A percentile compares a stretch with the other conserved stretches of the same genome.
phyloP scores from a whole-genome alignment of 2,888 invertebrate species.

The Caenorhabditis panamensis region DNA sequence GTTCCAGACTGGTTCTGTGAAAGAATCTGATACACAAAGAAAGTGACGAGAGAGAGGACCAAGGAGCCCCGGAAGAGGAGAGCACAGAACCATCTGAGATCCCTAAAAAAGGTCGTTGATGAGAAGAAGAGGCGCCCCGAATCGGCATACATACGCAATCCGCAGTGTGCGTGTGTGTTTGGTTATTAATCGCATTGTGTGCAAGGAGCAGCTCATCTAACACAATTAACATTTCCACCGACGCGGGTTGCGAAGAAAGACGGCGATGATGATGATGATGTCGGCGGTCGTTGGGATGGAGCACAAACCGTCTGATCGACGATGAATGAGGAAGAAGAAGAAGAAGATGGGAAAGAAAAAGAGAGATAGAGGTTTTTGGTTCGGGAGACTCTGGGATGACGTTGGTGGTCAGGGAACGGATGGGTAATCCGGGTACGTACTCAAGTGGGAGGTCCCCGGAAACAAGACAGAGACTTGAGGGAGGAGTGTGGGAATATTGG shows the following conservation, averaged over 20 bases:
- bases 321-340: constrained; percentile 28
- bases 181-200: constrained; percentile 48
- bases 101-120: constrained; percentile 34
- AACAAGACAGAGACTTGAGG: not conserved
- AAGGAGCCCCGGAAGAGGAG: constrained; percentile 14
- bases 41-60: constrained; percentile 23
- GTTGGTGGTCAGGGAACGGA: constrained; percentile 24
- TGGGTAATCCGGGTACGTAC: constrained; percentile 17
- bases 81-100: constrained; percentile 27
- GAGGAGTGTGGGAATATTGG: not conserved
- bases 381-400: constrained; percentile 4
- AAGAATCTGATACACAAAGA: constrained; percentile 12
- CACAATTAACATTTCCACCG: constrained; percentile 37
- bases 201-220: constrained; percentile 28
- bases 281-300: constrained; percentile 17
- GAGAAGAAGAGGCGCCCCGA: not conserved
- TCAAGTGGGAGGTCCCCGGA: constrained; percentile 8
- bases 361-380: constrained; percentile 23
- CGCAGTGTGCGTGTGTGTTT: constrained; percentile 16
- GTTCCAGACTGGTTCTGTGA: not conserved
- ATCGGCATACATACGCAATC: constrained; percentile 1
- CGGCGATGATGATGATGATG: constrained; percentile 6
- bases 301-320: constrained; percentile 54
- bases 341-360: constrained; percentile 13
- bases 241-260: constrained; percentile 2